phyloP scores from a whole-genome alignment of 2,888 invertebrate species.

The Pemphredon lugubris region DNA sequence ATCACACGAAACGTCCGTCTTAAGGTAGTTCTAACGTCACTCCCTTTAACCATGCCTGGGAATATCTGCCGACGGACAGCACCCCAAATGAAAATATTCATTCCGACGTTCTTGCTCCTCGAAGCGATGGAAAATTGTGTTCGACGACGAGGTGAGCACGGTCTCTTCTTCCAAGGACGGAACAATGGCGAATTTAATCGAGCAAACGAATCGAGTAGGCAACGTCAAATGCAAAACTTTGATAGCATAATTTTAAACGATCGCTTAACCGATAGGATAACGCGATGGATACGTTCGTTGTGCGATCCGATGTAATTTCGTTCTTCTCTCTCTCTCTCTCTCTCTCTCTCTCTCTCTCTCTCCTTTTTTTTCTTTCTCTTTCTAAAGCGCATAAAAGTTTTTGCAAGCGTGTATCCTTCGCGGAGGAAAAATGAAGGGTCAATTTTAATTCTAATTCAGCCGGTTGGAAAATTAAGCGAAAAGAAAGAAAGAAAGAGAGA shows the following conservation, averaged over 20 bases:
- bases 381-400: constrained; percentile 8
- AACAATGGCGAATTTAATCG: constrained; percentile 61
- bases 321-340: too few relatives aligned
- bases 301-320: too few relatives aligned
- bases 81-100: constrained; percentile 21
- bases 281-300: too few relatives aligned
- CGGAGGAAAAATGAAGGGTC: constrained; percentile 20
- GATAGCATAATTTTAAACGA: constrained; percentile 19
- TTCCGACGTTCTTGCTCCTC: too few relatives aligned
- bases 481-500: too few relatives aligned
- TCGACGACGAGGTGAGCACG: not conserved
- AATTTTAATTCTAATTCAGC: constrained; percentile 48
- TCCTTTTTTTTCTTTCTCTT: constrained; percentile 13
- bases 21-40: constrained; percentile 2
- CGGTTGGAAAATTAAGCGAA: constrained; percentile 61
- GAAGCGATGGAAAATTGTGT: not conserved
- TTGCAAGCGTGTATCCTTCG: constrained; percentile 7
- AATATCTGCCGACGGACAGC: constrained; percentile 10
- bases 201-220: constrained; percentile 24
- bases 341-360: too few relatives aligned
- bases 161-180: not conserved
- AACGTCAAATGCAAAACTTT: constrained; percentile 22
- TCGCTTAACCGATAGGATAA: too few relatives aligned
- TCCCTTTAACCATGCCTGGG: too few relatives aligned
- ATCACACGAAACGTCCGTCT: constrained; percentile 35